These are phyloP conservation scores for Pangasius sanitwongsei DNA, from an alignment of 2,797 vertebrate species.

Conservation along the genomic window DNA sequence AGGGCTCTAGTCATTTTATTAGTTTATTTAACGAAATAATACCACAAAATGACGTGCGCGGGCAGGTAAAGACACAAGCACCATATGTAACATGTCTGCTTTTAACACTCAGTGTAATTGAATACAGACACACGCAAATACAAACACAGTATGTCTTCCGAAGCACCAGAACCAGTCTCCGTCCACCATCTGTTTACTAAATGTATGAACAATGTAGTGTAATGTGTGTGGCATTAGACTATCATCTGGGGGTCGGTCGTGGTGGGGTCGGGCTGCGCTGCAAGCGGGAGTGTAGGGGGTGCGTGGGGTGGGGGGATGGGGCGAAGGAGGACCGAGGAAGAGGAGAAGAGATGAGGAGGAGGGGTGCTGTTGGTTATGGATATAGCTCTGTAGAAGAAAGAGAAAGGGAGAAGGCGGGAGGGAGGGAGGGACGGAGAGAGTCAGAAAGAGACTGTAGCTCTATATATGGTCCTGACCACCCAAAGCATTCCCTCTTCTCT, in stretches of 20 bases:
- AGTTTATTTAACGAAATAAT: slow-evolving; percentile 7
- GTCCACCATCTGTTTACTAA: slow-evolving; percentile 33
- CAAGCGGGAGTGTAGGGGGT: neutral
- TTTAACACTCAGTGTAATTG: slow-evolving; percentile 4
- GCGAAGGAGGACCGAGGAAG: neutral
- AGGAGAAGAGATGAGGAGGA: slow-evolving; percentile 10
- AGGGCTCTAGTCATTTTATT: slow-evolving; percentile 9
- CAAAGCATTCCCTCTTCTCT: slow-evolving; percentile 52
- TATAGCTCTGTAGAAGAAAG: slow-evolving; percentile 47
- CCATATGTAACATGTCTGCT: slow-evolving; percentile 12
- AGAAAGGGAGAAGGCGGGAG: slow-evolving; percentile 26
- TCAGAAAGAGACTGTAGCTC: slow-evolving; percentile 30
- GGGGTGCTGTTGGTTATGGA: slow-evolving; percentile 43
- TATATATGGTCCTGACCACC: slow-evolving; percentile 54
- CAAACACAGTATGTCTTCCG: slow-evolving; percentile 11
- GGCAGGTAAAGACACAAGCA: neutral
- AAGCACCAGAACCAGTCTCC: slow-evolving; percentile 8
- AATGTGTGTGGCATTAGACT: slow-evolving; percentile 4
- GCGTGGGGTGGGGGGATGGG: neutral
- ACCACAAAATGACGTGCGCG: neutral
- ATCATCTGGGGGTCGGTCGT: slow-evolving; percentile 10
- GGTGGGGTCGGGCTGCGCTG: slow-evolving; percentile 33
- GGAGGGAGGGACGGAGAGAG: neutral
- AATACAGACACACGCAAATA: slow-evolving; percentile 23
- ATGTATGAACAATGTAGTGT: slow-evolving; percentile 4